Conservation (phyloP, 2,113 vertebrate species). For the Nipponia nippon region DNA sequence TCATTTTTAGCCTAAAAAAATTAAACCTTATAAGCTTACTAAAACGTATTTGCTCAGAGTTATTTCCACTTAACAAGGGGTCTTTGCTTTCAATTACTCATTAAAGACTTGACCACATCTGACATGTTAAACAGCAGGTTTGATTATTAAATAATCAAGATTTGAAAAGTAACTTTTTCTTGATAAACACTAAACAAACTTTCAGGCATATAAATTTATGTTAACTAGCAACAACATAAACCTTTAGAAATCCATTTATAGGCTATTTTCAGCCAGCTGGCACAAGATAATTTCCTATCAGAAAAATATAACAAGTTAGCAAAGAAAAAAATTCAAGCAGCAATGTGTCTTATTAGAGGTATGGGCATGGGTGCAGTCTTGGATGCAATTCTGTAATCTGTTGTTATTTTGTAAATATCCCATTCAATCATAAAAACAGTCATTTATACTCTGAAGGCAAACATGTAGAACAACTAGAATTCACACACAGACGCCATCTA, state of each 20-base stretch:
- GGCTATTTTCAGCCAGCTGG: not conserved
- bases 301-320: not conserved
- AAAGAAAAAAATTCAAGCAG: not conserved
- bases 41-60: not conserved
- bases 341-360: accelerated
- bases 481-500: not conserved
- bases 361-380: accelerated
- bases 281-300: not conserved
- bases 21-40: not conserved
- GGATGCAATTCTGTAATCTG: not conserved
- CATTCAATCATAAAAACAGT: not conserved
- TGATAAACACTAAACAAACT: not conserved
- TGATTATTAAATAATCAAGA: not conserved
- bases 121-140: not conserved
- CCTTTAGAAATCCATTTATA: not conserved
- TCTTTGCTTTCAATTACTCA: not conserved
- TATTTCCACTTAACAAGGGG: not conserved
- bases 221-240: not conserved
- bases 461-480: not conserved
- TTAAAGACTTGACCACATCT: not conserved
- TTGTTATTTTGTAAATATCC: not conserved
- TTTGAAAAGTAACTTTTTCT: not conserved
- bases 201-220: not conserved
- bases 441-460: not conserved
- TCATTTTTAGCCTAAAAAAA: not conserved